Evolutionary conservation across 1,140 invertebrate species (phyloP), one percentile per base, ranked within the genome.

Genomic region (fruit fly (Drosophila melanogaster)): DNA sequence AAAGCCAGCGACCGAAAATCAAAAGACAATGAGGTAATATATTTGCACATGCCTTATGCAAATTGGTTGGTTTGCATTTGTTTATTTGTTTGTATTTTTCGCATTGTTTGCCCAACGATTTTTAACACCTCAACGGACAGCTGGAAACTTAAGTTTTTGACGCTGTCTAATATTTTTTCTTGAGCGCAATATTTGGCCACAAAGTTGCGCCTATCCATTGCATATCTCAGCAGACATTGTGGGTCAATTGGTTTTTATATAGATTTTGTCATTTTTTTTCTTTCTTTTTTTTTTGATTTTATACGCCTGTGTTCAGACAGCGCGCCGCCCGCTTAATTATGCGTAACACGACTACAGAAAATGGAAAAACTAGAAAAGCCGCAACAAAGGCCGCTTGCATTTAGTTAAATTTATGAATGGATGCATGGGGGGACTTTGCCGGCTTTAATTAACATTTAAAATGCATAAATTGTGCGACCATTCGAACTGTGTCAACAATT

Each of bases 291-390:
- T 47, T 49, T 40, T 49, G 81, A 71, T 30, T 76, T 46, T 56
- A 3, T 22, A 22, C 19, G 19, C 19, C 19, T 64, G 72, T 53
- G 67, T 46, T 64, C 84, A 79, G 83, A 87, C 83, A 69, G 61
- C 76, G 67, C 54, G 67, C 69, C 60, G 60, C 43, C 43, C 55
- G 83, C 77, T 86, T 86, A 87, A 86, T 86, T 86, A 86, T 86
- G 83, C 83, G 79, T 87, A 86, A 86, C 83, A 60, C 76, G 75
- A 65, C 81, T 64, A 44, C 74, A 61, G 40, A 30, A 54, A 26
- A 38, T 38, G 14, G 14, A 10, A 38, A 38, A 14, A 54, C 56
- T 57, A 44, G 58, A 37, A 73, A 80, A 69, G 65, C 73, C 57
- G 57, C 44, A 66, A 74, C 64, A 71, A 75, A 70, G 44, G 41